A percentile compares a stretch with the other conserved stretches of the same genome.
Conservation (phyloP, 2,113 vertebrate genomes). For the Galemys pyrenaicus region DNA sequence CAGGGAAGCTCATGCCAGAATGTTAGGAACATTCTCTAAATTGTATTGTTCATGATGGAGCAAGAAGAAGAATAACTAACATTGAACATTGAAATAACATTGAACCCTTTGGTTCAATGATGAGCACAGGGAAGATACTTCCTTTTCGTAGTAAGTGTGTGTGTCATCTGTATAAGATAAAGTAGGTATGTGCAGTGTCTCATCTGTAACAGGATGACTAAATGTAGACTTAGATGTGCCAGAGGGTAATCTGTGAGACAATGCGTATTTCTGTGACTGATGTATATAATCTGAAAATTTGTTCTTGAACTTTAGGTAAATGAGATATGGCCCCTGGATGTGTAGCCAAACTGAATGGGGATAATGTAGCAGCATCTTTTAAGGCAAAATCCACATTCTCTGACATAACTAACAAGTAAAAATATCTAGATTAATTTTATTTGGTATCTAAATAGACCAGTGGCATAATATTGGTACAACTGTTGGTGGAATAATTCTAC, state of each 20-base stretch:
- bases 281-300: neutral
- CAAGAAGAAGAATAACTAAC: neutral
- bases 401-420: neutral
- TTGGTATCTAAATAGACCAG: neutral
- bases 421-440: neutral
- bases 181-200: neutral
- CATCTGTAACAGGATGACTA: neutral
- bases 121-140: neutral
- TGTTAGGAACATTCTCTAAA: slow-evolving; percentile 6
- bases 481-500: neutral
- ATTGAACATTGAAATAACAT: too few relatives aligned
- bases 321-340: neutral
- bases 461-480: neutral
- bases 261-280: neutral
- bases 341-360: neutral
- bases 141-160: neutral
- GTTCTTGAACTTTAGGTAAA: neutral
- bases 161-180: neutral
- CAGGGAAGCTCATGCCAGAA: neutral
- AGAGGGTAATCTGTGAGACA: neutral
- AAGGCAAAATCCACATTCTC: neutral
- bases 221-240: neutral
- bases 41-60: slow-evolving; percentile 22
- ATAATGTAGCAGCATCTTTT: neutral
- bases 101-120: neutral